Percentiles rank a stretch among this genome's conserved stretches.
These are phyloP conservation scores for Peromyscus leucopus DNA, from an alignment of 2,113 vertebrate species.

Conservation along the genomic window DNA sequence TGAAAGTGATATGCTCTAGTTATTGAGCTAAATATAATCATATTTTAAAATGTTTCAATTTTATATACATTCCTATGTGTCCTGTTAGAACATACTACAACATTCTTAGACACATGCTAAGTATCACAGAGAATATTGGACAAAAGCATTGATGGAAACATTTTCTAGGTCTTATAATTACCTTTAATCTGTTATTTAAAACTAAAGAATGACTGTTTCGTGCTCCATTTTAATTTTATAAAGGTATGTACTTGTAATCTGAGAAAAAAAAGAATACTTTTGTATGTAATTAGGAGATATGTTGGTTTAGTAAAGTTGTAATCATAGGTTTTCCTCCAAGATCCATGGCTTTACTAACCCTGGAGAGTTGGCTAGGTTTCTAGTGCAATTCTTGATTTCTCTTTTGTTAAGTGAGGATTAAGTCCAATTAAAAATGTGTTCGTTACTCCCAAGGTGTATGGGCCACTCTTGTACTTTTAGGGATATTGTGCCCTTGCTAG, in stretches of 20 bases:
- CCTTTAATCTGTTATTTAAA: background rate
- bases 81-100: background rate
- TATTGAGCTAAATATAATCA: conserved; percentile 59
- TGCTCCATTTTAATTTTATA: background rate
- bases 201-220: background rate
- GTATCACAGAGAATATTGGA: background rate
- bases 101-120: background rate
- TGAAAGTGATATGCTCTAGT: conserved; percentile 15
- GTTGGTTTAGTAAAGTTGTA: background rate
- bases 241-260: background rate
- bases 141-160: background rate
- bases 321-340: background rate
- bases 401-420: background rate
- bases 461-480: background rate
- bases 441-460: no score
- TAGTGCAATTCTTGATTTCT: background rate
- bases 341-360: background rate
- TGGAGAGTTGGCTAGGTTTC: background rate
- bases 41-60: background rate
- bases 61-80: background rate
- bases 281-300: background rate
- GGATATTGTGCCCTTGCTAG: background rate
- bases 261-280: background rate
- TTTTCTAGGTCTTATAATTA: background rate
- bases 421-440: background rate